Percentiles rank a stretch among this genome's conserved stretches.
phyloP scores from a whole-genome alignment of 1,140 invertebrate genomes.

The Sesamia nonagrioides region DNA sequence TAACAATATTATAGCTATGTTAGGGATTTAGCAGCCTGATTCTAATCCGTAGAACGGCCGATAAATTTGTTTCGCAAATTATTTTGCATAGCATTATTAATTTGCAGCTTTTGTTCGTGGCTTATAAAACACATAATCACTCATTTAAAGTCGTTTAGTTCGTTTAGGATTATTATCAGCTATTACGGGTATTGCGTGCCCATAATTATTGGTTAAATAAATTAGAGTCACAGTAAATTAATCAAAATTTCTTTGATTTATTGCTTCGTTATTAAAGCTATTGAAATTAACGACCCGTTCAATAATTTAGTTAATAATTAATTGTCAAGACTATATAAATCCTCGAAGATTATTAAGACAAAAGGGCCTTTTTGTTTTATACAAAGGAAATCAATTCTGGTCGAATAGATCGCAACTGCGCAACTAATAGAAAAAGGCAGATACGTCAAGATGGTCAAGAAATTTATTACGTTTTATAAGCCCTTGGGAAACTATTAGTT shows the following conservation, averaged over 20 bases:
- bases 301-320: not conserved
- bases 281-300: not conserved
- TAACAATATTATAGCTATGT: constrained; percentile 34
- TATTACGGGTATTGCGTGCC: not conserved
- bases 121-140: constrained; percentile 11
- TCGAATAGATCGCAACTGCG: constrained; percentile 50
- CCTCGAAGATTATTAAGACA: constrained; percentile 21
- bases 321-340: not conserved
- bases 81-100: constrained; percentile 10
- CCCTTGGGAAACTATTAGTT: constrained; percentile 70
- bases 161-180: constrained; percentile 6
- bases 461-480: constrained; percentile 74
- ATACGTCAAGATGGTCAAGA: constrained; percentile 69
- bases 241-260: not conserved
- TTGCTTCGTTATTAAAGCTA: not conserved
- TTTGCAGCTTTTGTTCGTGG: constrained; percentile 13
- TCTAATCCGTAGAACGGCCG: not conserved
- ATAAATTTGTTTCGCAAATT: not conserved
- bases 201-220: not conserved
- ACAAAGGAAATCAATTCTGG: constrained; percentile 51
- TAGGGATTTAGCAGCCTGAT: constrained; percentile 3
- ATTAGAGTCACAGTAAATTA: constrained; percentile 16
- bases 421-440: constrained; percentile 69
- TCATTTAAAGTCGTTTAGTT: not conserved
- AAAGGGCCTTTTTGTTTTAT: constrained; percentile 14